These are phyloP conservation scores for Bombus superbus DNA, from an alignment of 1,140 invertebrate species.

Conservation along the genomic window DNA sequence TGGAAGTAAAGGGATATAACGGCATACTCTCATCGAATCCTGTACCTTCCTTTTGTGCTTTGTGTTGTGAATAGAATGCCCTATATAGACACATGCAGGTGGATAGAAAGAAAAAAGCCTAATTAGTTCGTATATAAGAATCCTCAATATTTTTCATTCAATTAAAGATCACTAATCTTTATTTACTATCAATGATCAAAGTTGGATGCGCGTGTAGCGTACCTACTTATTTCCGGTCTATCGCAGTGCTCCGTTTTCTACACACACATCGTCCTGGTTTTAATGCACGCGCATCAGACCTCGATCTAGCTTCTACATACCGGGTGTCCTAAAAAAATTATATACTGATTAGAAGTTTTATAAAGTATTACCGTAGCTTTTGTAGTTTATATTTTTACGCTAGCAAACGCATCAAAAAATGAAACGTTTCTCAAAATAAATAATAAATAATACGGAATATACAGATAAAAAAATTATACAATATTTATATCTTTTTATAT, in stretches of 20 bases:
- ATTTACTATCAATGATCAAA: slow-evolving; percentile 17
- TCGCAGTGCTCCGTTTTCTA: slow-evolving; percentile 25
- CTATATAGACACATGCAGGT: slow-evolving; percentile 72
- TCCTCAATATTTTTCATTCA: neutral
- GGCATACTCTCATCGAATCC: slow-evolving; percentile 73
- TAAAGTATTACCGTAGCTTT: neutral
- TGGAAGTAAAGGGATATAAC: slow-evolving; percentile 61
- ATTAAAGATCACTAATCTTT: neutral
- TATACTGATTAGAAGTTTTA: slow-evolving; percentile 31
- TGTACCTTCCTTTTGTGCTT: slow-evolving; percentile 68
- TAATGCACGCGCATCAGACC: slow-evolving; percentile 48
- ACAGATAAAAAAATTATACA: neutral
- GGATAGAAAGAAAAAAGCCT: slow-evolving; percentile 67
- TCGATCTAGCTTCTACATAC: slow-evolving; percentile 43
- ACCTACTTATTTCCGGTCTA: slow-evolving; percentile 34
- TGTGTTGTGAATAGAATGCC: slow-evolving; percentile 74
- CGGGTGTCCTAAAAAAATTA: slow-evolving; percentile 48
- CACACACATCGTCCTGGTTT: slow-evolving; percentile 38
- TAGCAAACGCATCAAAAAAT: neutral
- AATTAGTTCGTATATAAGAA: slow-evolving; percentile 43
- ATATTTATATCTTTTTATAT: neutral
- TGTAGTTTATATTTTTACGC: neutral
- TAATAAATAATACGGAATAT: slow-evolving; percentile 7
- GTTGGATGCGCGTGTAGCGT: slow-evolving; percentile 46
- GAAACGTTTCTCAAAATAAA: neutral